Evolutionary conservation across 1,140 invertebrate genomes (phyloP), one percentile per base, ranked within the genome.

Genomic region (Popillia japonica): DNA sequence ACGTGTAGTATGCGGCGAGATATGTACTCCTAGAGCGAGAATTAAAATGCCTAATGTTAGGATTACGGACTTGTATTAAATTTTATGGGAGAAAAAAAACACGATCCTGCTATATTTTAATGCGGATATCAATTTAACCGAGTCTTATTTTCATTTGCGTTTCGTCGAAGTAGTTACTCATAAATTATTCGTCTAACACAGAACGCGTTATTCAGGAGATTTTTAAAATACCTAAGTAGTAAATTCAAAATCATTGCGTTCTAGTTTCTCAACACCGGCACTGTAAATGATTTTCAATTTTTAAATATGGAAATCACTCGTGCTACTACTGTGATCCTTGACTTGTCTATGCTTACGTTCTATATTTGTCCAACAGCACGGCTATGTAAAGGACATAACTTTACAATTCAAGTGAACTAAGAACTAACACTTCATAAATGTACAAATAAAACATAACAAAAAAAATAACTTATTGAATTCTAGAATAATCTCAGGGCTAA

Each of bases 41-140:
- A 68, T 27, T 8, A 68, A 68, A 68, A 68, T 22, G 22, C 20
- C 20, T 68, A 68, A 68, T 68, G 61, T 68, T 68, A 17, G 61
- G 14, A 68, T 68, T 68, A 23, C 22, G 22, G 20, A 8, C 61
- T 10, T 68, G 61, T 68, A 55, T 55, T 55, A 17, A 17, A 17
- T n/a, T 55, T 55, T 55, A 55, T 17, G 48, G 17, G 14, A 55
- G 17, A 55, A 55, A 55, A n/a, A n/a, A 55, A 17, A 55, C n/a
- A 17, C 48, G 11, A 17, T 55, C 3, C 48, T 14, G 48, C 48
- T 55, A 14, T 17, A 17, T 55, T 14, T 17, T 17, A 6, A 55
- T 17, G 48, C 17, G 14, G 48, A 55, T 55, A 55, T 55, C 48
- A 55, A 55, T 55, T 55, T 55, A n/a, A 55, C 48, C 2, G 48